Evolutionary conservation across 2,113 vertebrate genomes (phyloP), one percentile per base, ranked within the genome.

Genomic region (Tiliqua scincoides): DNA sequence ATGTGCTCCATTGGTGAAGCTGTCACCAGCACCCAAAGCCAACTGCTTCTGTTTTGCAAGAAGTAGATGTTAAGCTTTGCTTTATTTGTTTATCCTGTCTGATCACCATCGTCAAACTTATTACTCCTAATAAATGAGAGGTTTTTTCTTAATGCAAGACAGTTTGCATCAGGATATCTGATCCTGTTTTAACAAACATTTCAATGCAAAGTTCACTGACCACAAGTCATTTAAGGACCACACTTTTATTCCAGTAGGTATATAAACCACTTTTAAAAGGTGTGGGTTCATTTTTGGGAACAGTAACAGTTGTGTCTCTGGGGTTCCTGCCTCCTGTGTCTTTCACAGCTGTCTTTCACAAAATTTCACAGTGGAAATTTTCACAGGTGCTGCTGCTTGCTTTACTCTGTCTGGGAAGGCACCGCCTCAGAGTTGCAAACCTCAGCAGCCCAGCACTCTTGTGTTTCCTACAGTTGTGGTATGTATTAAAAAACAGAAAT

Each of bases 101-200:
- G n/a, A 67, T 48, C 43, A 48, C 63, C 84, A 79, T 61, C 20
- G 63, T 59, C 27, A 11, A 48, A 85, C 71, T 18, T 32, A 72
- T 48, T 15, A 35, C 6, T 35, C 61, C 17, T 78, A 84, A 84
- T 85, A 77, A 85, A 77, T 35, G 84, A 71, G 59, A 43, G 21
- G 12, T 17, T 61, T 75, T 54, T 72, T n/a, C 75, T 85, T 85
- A 52, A 43, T 40, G 25, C 48, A 74, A 48, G 70, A 65, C 2
- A 52, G 23, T n/a, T 1, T 70, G 71, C 32, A 70, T 62, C 27
- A 27, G 35, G 63, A 11, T 61, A 8, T 30, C 48, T 27, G 48
- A 65, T 76, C 68, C 12, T 40, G 10, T 48, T 81, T 67, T 80
- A 35, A 10, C 15, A 63, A 14, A 27, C 20, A 32, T 37, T 30